Evolutionary conservation across 2,888 invertebrate genomes (phyloP).

Genomic region (Rhimphoctona megacephalus): DNA sequence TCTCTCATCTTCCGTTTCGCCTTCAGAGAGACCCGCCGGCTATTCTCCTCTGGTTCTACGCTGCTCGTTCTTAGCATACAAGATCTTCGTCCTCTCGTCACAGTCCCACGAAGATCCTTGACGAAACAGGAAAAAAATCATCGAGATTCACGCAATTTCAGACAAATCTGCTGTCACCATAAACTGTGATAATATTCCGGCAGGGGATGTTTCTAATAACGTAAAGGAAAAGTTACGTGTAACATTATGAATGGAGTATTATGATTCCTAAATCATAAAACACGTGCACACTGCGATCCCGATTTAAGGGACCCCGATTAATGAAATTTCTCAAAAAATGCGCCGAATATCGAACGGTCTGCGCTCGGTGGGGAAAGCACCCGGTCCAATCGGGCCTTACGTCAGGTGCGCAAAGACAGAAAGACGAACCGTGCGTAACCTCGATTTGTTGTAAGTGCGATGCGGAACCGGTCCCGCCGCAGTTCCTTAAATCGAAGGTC

Average conservation of each 20-base stretch:
- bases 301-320: no score
- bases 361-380: no score
- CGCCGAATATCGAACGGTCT: no score
- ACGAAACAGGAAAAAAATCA: conserved; percentile 2
- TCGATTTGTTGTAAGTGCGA: no score
- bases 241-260: not conserved
- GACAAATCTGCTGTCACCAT: conserved; percentile 18
- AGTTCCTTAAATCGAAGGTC: no score
- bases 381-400: no score
- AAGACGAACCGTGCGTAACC: no score
- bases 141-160: conserved; percentile 29
- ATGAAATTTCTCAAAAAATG: no score
- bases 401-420: no score
- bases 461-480: no score
- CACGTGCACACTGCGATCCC: no score
- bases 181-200: conserved; percentile 6
- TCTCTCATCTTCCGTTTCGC: conserved; percentile 49
- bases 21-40: conserved; percentile 40
- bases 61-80: conserved; percentile 6
- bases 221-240: not conserved
- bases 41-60: conserved; percentile 12
- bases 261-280: no score
- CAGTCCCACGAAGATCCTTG: conserved; percentile 28
- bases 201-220: not conserved
- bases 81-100: conserved; percentile 18